Evolutionary conservation across 92 coral and sea anemone genomes (phyloP), one percentile per base, ranked within the genome.

Genomic region (Parazoanthus darwini): DNA sequence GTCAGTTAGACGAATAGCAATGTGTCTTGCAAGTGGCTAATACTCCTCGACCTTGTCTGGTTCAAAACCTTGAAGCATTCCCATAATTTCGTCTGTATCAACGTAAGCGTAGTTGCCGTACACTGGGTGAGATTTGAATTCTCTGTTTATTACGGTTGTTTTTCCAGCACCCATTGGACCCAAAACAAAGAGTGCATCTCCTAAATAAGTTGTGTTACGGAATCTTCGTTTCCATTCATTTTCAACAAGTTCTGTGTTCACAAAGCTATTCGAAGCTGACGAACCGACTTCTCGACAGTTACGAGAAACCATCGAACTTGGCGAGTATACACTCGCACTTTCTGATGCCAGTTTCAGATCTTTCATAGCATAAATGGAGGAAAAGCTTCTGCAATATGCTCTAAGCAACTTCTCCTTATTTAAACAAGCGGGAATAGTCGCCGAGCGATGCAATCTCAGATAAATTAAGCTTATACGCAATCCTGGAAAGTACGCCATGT

Each of bases 81-180:
- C 99, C 99, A 97, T 97, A 35, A 97, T 97, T 89, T 92, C 99
- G 82, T 97, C 99, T 26, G 99, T 97, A 77, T 95, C 98, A 15
- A 97, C 98, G 88, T 92, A 97, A 8, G 99, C 99, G 72, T 95
- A 97, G 88, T 95, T 91, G 65, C 93, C 67, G 73, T 85, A 97
- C 4, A 88, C 87, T 16, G 91, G 93, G 71, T 95, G 99, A 5
- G 88, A 91, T 88, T 94, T 94, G 72, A 97, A 94, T 88, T 93
- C 94, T 72, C 88, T 91, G 78, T 97, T 94, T 63, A 95, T 97
- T 5, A 90, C 87, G 0, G 99, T 97, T 13, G 99, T 95, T 86
- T 97, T 97, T 23, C 99, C 99, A 59, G 95, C 99, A 25, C 99
- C 99, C 99, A 97, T 97, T 38, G 99, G 97, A 8, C 99, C 99